Percentiles rank a stretch among this genome's conserved stretches.
These are phyloP conservation scores for Heliopora coerulea DNA, from an alignment of 92 coral and sea anemone species.

Conservation along the genomic window DNA sequence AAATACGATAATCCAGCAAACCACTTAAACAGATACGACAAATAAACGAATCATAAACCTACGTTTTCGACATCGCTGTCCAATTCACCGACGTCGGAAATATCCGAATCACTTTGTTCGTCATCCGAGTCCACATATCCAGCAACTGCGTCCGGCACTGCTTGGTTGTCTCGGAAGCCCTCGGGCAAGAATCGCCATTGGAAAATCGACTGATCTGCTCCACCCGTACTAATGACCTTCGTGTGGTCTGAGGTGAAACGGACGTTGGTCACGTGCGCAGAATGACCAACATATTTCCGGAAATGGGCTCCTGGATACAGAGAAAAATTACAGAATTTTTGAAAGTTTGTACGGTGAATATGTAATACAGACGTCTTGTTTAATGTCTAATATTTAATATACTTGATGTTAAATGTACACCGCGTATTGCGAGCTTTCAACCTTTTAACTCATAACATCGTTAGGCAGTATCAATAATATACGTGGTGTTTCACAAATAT, in stretches of 20 bases:
- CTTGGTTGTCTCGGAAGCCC: conserved; percentile 75
- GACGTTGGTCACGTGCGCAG: conserved; percentile 98
- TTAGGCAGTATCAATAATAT: too few species aligned
- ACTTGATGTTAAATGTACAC: too few species aligned
- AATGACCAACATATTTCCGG: conserved; percentile 97
- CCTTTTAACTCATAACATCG: too few species aligned
- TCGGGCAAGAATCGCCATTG: conserved; percentile 99
- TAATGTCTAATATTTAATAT: too few species aligned
- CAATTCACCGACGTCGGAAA: conserved; percentile 87
- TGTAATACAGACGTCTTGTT: too few species aligned
- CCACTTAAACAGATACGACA: too few species aligned
- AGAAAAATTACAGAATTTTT: too few species aligned
- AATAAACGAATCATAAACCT: neutral
- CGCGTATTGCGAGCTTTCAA: too few species aligned
- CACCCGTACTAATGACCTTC: conserved; percentile 91
- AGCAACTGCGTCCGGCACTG: conserved; percentile 71
- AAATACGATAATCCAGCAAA: too few species aligned
- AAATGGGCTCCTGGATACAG: conserved; percentile 73
- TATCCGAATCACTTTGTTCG: conserved; percentile 94
- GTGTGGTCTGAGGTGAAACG: conserved; percentile 85
- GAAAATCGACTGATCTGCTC: conserved; percentile 96
- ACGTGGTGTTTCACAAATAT: too few species aligned
- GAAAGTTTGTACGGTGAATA: too few species aligned
- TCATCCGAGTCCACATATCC: conserved; percentile 91
- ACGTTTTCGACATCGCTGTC: conserved; percentile 97